phyloP scores from a whole-genome alignment of 1,140 invertebrate genomes.

The Hetaerina americana region DNA sequence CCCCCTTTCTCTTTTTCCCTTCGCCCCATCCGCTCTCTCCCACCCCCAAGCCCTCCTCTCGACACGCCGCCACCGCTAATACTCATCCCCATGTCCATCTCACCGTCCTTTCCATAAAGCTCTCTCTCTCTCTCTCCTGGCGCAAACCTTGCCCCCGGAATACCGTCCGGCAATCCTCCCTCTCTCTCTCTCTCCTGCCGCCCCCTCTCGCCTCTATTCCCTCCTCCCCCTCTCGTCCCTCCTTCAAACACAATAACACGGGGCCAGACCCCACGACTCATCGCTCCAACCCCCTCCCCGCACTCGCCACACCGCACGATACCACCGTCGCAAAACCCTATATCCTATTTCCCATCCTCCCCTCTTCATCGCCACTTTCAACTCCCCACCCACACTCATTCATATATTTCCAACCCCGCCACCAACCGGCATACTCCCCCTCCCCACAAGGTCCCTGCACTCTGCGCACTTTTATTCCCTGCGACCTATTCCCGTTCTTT shows the following conservation, averaged over 20 bases:
- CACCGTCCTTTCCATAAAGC: not conserved
- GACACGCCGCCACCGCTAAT: not conserved
- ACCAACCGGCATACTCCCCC: too few relatives aligned
- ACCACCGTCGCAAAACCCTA: too few relatives aligned
- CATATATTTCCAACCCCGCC: not conserved
- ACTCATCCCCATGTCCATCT: not conserved
- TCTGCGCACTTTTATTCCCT: too few relatives aligned
- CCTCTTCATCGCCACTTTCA: not conserved
- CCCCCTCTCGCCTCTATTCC: not conserved
- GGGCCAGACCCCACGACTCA: not conserved
- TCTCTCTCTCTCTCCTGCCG: not conserved
- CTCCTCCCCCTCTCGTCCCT: not conserved
- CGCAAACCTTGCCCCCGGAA: not conserved
- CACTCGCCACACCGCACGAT: too few relatives aligned
- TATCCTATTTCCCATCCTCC: too few relatives aligned
- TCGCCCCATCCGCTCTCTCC: not conserved
- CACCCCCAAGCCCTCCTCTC: not conserved
- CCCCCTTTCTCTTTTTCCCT: conserved; percentile 2
- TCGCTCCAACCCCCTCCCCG: not conserved
- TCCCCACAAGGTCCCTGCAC: too few relatives aligned
- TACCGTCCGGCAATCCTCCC: not conserved
- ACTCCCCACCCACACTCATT: too few relatives aligned
- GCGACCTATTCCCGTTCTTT: too few relatives aligned
- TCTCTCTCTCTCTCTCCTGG: conserved; percentile 14
- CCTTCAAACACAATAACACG: not conserved